Evolutionary conservation across 2,113 vertebrate genomes (phyloP), one percentile per base, ranked within the genome.

Genomic region (Antechinus stuartii): DNA sequence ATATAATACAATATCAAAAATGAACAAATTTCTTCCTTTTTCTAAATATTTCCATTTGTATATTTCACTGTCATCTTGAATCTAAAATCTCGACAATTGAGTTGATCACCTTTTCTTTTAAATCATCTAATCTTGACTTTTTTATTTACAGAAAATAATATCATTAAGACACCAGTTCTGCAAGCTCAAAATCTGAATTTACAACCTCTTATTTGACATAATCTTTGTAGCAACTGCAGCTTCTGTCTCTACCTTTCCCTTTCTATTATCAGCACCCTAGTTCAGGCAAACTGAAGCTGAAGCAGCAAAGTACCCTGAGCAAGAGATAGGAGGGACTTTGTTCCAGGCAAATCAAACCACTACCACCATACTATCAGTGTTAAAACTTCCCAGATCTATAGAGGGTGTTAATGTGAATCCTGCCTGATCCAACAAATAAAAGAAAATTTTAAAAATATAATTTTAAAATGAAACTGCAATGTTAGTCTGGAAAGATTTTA

Each of bases 391-490:
- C 50, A 50, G 50, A 50, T 50, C 50, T 50, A 50, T 50, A 76
- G 35, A 84, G n/a, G 68, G 6, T 5, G 16, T 16, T n/a, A n/a
- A 68, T 68, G 30, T 68, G 35, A 76, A 1, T 3, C 14, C 61
- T 61, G 26, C 30, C 57, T 35, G 12, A 56, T 89, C 0, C 0
- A 57, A 91, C 2, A 50, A 46, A 89, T 53, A 91, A 96, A 91
- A 84, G 46, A 61, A 68, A 54, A 10, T 68, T 10, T 89, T 89
- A 61, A 95, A 94, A 47, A 53, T 53, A 90, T 0, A 90, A 7
- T 95, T 93, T 56, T 94, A 1, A 92, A 54, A 53, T 93, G 52
- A 92, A 91, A 91, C 91, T 35, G 91, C 0, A 89, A 16, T 42
- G 42, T 91, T 96, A n/a, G 54, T 42, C 30, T 91, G 30, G 95